Percentiles rank a stretch among this genome's conserved stretches.
Evolutionary conservation across 2,888 invertebrate genomes (phyloP).

Genomic region (Nyleta sp.): DNA sequence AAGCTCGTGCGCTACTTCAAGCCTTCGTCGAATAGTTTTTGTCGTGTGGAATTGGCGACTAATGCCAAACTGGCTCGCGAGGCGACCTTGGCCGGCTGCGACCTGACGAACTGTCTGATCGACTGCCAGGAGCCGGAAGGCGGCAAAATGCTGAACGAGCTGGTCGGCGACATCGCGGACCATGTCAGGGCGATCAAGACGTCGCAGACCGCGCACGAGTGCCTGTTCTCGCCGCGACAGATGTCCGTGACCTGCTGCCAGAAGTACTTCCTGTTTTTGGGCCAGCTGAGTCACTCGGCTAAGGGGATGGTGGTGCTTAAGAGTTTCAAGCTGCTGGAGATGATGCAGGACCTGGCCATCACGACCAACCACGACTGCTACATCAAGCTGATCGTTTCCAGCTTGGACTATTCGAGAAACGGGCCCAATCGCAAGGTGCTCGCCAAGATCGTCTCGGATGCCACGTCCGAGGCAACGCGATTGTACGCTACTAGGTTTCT

Average conservation of each 20-base stretch:
- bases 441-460: constrained; percentile 84
- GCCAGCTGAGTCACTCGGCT: constrained; percentile 90
- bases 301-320: constrained; percentile 89
- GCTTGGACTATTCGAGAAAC: constrained; percentile 93
- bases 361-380: constrained; percentile 95
- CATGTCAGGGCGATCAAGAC: constrained; percentile 89
- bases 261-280: constrained; percentile 97
- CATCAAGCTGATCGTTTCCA: constrained; percentile 95
- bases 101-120: constrained; percentile 89
- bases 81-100: constrained; percentile 87
- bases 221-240: constrained; percentile 93
- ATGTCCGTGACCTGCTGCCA: constrained; percentile 95
- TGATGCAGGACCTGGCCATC: constrained; percentile 89
- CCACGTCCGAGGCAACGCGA: constrained; percentile 84
- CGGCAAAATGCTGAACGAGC: constrained; percentile 88
- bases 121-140: constrained; percentile 88
- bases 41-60: constrained; percentile 89
- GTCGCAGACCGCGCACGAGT: constrained; percentile 91
- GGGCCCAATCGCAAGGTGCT: constrained; percentile 88
- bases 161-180: constrained; percentile 90
- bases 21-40: constrained; percentile 94
- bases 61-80: constrained; percentile 83
- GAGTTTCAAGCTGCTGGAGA: constrained; percentile 80
- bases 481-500: constrained; percentile 97
- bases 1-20: constrained; percentile 93